Evolutionary conservation across 1,140 invertebrate genomes (phyloP).

Genomic region (Neodiprion lecontei): DNA sequence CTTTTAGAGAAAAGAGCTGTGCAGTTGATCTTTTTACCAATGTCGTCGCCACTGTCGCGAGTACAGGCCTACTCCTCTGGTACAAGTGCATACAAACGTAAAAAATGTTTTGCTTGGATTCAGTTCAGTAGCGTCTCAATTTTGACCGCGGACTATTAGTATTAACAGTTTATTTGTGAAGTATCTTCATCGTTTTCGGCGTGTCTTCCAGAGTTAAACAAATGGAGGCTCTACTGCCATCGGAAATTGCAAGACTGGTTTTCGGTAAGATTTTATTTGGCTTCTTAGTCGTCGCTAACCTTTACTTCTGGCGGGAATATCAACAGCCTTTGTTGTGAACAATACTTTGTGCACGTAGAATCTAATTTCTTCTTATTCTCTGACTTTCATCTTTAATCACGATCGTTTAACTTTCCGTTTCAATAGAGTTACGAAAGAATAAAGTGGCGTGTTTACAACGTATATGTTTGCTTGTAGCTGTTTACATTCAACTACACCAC

Average conservation of each 20-base stretch:
- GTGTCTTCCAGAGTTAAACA: too few relatives aligned
- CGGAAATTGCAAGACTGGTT: slow-evolving; percentile 58
- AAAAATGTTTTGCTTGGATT: too few relatives aligned
- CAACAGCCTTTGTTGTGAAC: slow-evolving; percentile 12
- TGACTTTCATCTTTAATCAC: neutral
- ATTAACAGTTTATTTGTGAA: too few relatives aligned
- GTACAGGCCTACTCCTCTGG: too few relatives aligned
- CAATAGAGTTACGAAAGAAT: neutral
- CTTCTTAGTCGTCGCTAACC: slow-evolving; percentile 26
- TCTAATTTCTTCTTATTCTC: neutral
- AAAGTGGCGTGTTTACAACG: neutral
- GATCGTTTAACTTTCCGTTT: slow-evolving; percentile 1
- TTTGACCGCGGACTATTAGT: too few relatives aligned
- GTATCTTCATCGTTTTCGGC: too few relatives aligned
- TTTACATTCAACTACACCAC: neutral
- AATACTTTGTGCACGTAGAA: neutral
- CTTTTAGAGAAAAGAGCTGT: too few relatives aligned
- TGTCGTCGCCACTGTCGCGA: too few relatives aligned
- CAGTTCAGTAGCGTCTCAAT: neutral
- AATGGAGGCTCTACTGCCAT: slow-evolving; percentile 57
- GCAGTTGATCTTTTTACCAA: too few relatives aligned
- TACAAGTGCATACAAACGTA: too few relatives aligned
- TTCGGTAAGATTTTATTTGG: slow-evolving; percentile 48
- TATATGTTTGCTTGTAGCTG: neutral
- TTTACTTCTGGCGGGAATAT: slow-evolving; percentile 33